A percentile compares a stretch with the other conserved stretches of the same genome.
These are phyloP conservation scores for Leptestheria dahalacensis DNA, from an alignment of 1,140 invertebrate genomes.

Conservation along the genomic window DNA sequence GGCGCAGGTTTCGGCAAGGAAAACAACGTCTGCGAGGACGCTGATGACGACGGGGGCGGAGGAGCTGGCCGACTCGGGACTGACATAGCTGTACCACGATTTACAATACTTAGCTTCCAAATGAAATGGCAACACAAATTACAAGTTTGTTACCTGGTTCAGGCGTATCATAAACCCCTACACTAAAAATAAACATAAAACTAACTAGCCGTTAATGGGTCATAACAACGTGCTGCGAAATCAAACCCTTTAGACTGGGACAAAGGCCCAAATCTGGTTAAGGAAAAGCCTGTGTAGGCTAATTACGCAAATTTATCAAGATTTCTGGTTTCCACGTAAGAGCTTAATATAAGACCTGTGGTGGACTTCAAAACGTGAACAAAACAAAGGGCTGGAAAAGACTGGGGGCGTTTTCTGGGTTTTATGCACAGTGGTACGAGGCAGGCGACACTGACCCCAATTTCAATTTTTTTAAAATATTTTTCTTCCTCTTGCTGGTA, in stretches of 20 bases:
- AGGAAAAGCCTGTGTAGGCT: no score
- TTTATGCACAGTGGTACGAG: neutral
- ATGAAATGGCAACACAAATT: neutral
- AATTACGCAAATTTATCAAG: no score
- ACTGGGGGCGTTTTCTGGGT: neutral
- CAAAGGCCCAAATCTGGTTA: no score
- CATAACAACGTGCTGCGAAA: no score
- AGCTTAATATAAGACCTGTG: no score
- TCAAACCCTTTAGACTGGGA: no score
- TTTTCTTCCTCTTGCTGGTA: neutral
- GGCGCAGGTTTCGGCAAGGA: neutral
- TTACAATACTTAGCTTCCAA: neutral
- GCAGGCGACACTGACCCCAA: neutral
- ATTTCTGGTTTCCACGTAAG: no score
- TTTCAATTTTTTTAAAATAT: neutral
- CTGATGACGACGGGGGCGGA: neutral
- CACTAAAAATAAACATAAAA: neutral
- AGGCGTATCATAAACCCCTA: no score
- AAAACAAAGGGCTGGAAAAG: neutral
- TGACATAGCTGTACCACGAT: neutral
- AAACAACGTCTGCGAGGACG: neutral
- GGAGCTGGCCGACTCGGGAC: slow-evolving; percentile 1
- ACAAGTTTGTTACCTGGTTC: neutral
- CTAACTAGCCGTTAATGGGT: no score
- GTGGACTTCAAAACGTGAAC: no score